Conservation (phyloP, 2,797 vertebrate species). For the Zalophus californianus region DNA sequence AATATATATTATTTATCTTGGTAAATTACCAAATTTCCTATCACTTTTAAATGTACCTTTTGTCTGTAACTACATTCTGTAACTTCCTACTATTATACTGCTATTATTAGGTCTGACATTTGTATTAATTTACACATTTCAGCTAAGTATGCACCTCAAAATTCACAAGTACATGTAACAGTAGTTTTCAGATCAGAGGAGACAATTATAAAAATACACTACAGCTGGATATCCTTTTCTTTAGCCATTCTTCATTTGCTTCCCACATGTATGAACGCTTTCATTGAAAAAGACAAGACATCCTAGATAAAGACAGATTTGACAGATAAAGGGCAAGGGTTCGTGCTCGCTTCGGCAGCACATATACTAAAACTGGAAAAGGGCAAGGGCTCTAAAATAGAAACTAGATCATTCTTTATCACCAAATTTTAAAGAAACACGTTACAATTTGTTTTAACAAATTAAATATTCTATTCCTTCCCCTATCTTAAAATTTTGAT, state of each 20-base stretch:
- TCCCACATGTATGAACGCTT: not conserved
- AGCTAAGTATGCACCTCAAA: not conserved
- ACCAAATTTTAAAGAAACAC: not conserved
- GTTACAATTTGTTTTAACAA: not conserved
- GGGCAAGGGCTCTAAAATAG: not conserved
- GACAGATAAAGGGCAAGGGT: not conserved
- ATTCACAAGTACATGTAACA: not conserved
- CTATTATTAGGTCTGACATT: not conserved
- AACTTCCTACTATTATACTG: constrained; percentile 25
- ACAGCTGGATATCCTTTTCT: not conserved
- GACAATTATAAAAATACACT: not conserved
- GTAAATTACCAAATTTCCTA: constrained; percentile 25
- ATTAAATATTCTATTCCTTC: not conserved
- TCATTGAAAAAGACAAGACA: not conserved
- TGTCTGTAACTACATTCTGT: not conserved
- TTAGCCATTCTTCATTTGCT: not conserved
- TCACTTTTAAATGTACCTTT: not conserved
- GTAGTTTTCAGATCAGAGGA: not conserved
- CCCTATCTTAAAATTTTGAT: constrained; percentile 7
- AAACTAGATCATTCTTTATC: not conserved
- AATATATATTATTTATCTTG: not conserved
- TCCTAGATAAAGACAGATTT: not conserved
- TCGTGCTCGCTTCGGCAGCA: not conserved
- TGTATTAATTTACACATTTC: not conserved
- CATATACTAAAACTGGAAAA: too few species aligned